Conservation (phyloP, 2,888 invertebrate species). For the Torymus tubicola region DNA sequence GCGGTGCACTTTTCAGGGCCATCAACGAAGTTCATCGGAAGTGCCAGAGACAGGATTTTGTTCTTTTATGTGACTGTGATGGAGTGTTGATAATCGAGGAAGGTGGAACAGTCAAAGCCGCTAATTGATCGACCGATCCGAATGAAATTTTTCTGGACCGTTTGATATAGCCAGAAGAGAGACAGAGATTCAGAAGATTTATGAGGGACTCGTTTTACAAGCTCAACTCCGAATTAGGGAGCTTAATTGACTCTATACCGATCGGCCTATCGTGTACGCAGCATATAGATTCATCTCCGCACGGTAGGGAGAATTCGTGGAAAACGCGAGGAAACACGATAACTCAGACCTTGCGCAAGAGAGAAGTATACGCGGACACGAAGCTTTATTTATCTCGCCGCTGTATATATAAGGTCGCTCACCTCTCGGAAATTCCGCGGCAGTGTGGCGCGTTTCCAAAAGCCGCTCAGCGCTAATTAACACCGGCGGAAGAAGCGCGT, state of each 20-base stretch:
- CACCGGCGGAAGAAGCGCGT: neutral
- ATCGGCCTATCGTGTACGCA: neutral
- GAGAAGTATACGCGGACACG: too few species aligned
- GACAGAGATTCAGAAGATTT: constrained; percentile 10
- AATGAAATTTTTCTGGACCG: too few species aligned
- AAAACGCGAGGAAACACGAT: constrained; percentile 33
- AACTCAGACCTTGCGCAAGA: neutral
- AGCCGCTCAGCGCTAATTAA: constrained; percentile 28
- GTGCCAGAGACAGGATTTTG: neutral
- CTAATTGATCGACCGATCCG: too few species aligned
- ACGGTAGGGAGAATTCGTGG: constrained; percentile 15
- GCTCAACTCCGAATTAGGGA: neutral
- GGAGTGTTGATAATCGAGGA: too few species aligned
- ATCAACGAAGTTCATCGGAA: too few species aligned
- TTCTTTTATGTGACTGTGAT: too few species aligned
- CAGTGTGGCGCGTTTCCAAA: too few species aligned
- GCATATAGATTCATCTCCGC: neutral
- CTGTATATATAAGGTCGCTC: constrained; percentile 14
- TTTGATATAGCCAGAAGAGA: too few species aligned
- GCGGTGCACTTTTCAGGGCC: too few species aligned
- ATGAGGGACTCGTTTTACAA: constrained; percentile 19
- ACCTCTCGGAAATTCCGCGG: constrained; percentile 12
- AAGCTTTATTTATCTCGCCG: constrained; percentile 23
- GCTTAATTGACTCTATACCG: constrained; percentile 21
- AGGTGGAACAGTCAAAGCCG: too few species aligned